Evolutionary conservation across 2,888 invertebrate species (phyloP), one percentile per base, ranked within the genome.

Genomic region (Drosophila meridiana): DNA sequence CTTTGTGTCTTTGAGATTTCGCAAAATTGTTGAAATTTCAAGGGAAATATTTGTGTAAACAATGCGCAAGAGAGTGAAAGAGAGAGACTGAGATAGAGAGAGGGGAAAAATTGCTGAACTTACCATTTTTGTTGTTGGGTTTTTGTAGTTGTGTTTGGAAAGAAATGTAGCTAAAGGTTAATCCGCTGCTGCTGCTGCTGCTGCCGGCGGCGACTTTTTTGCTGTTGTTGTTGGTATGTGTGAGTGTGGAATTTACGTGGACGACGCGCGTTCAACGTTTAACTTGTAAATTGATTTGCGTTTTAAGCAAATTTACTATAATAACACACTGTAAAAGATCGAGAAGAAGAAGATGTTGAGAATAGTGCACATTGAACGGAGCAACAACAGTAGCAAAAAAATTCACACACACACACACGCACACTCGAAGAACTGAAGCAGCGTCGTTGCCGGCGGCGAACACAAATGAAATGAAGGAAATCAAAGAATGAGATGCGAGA

Each of bases 241-340:
- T 82, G 76, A 82, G 86, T 85, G 85, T 85, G 85, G 85, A 85
- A 85, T 89, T 78, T 74, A 83, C 83, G 77, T 80, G 67, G 68
- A 68, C 40, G 61, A 61, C 68, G 87, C 87, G 85, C 85, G 81
- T 73, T 83, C 71, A 71, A 66, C 76, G 80, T 80, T 82, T 82
- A 76, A 76, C 56, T 82, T 68, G 69, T 57, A 53, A 74, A 63
- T 80, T 58, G 56, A 70, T 64, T 66, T 78, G 73, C 78, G 81
- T 66, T 82, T 58, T 63, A 67, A 48, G 72, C 77, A 84, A 78
- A 81, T 68, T 69, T 82, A 38, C 40, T 75, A 69, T 75, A 69
- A 68, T 76, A 85, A 87, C 82, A 87, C 85, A 89, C 85, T 85
- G 85, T 58, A 85, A 81, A 83, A 87, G 87, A 83, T 63, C 65